A percentile compares a stretch with the other conserved stretches of the same genome.
Evolutionary conservation across 2,888 invertebrate genomes (phyloP).

Genomic region (Alitta virens): DNA sequence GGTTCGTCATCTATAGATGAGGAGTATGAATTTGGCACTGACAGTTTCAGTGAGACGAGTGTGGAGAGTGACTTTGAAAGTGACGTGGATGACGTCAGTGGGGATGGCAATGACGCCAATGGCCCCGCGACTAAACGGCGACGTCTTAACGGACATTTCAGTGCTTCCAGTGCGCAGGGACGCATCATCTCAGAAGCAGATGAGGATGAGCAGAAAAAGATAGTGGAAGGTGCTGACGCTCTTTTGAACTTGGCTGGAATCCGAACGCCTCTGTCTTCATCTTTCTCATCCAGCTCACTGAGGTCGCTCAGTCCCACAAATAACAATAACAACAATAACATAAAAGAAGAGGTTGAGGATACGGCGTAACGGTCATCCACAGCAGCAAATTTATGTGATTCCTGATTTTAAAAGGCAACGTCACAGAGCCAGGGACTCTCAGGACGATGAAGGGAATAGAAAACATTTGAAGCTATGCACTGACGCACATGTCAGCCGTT

Average conservation of each 20-base stretch:
- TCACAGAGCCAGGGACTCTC: no score
- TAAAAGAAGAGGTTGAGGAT: neutral
- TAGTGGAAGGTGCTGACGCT: conserved; percentile 78
- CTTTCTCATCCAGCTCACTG: neutral
- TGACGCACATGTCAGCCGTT: no score
- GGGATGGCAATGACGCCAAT: conserved; percentile 7
- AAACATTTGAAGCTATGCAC: no score
- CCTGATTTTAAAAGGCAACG: no score
- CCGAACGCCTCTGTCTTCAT: conserved; percentile 26
- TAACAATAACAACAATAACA: conserved; percentile 7
- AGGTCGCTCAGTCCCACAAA: neutral
- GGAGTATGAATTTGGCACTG: conserved; percentile 53
- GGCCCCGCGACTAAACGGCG: neutral
- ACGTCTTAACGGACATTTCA: neutral
- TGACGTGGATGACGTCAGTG: conserved; percentile 32
- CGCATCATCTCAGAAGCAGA: conserved; percentile 25
- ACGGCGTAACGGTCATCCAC: no score
- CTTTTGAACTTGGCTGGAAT: conserved; percentile 73
- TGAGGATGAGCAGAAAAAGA: conserved; percentile 62
- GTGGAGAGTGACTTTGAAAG: conserved; percentile 5
- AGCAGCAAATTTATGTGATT: no score
- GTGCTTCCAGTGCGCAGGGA: conserved; percentile 7
- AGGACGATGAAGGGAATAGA: no score
- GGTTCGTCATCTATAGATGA: conserved; percentile 54
- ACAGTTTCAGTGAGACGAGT: conserved; percentile 28